Conservation (phyloP, 2,797 vertebrate species). For the Xenops minutus region DNA sequence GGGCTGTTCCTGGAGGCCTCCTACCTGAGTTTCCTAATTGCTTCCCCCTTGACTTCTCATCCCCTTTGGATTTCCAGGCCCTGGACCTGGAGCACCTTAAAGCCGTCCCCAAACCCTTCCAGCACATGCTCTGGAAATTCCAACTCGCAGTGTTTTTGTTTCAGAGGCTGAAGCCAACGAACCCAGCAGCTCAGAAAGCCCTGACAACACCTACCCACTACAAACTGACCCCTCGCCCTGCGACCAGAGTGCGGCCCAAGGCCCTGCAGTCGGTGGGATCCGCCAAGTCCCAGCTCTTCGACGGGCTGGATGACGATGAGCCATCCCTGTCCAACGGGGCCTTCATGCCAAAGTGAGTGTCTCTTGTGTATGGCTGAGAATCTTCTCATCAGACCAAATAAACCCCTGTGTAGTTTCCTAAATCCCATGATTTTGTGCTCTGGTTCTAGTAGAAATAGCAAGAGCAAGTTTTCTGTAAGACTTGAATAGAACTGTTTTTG, state of each 20-base stretch:
- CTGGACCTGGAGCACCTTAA: not conserved
- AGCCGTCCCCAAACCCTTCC: not conserved
- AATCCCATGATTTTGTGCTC: fast-evolving
- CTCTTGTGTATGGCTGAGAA: no score
- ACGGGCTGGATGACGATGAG: constrained; percentile 93
- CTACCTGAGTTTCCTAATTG: fast-evolving
- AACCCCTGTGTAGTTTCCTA: fast-evolving
- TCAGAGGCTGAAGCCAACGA: constrained; percentile 94
- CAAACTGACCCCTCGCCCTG: constrained; percentile 91
- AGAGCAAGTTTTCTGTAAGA: not conserved
- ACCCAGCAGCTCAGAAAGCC: constrained; percentile 95
- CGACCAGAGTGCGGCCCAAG: constrained; percentile 90
- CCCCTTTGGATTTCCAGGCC: not conserved
- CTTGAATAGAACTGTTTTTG: not conserved
- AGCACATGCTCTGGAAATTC: not conserved
- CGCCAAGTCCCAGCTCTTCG: constrained; percentile 92
- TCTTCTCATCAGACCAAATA: not conserved
- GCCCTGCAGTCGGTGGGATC: constrained; percentile 86
- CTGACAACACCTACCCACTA: constrained; percentile 94
- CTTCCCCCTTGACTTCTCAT: not conserved
- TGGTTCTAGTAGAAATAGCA: not conserved
- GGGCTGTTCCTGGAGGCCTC: not conserved
- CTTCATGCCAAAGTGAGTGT: constrained; percentile 89
- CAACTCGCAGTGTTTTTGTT: not conserved
- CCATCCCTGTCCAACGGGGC: constrained; percentile 87